Evolutionary conservation across 2,113 vertebrate species (phyloP).

Genomic region (Corvus moneduloides): DNA sequence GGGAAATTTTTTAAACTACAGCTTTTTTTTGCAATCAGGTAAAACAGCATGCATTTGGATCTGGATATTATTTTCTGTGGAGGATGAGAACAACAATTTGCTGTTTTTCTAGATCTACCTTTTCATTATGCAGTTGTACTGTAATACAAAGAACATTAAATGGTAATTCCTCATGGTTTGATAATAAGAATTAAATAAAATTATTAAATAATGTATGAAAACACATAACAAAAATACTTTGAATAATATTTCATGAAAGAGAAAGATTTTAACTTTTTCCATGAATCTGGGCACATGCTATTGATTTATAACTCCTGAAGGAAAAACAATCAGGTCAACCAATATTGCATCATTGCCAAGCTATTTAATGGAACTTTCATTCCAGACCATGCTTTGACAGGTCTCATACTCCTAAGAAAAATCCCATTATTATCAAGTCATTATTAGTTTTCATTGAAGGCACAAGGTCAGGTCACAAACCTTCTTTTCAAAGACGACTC

Average conservation of each 20-base stretch:
- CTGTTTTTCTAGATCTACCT: background rate
- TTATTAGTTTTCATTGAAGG: constrained; percentile 21
- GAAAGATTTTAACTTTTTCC: background rate
- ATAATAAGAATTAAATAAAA: background rate
- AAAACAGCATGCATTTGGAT: background rate
- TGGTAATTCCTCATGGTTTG: background rate
- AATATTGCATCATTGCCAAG: background rate
- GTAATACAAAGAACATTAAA: background rate
- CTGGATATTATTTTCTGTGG: background rate
- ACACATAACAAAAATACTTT: background rate
- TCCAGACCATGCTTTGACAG: background rate
- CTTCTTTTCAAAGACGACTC: background rate
- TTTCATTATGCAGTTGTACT: background rate
- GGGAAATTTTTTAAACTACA: background rate
- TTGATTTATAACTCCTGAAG: background rate
- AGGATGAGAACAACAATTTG: background rate
- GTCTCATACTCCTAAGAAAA: background rate
- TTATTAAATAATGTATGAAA: background rate
- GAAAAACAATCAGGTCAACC: background rate
- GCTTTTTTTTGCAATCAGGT: background rate
- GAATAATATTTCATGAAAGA: background rate
- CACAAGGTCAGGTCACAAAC: background rate
- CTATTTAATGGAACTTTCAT: background rate
- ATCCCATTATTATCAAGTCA: background rate
- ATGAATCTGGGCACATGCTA: background rate